Evolutionary conservation across 1,140 invertebrate genomes (phyloP), one percentile per base, ranked within the genome.

Genomic region (Helicorthomorpha holstii): DNA sequence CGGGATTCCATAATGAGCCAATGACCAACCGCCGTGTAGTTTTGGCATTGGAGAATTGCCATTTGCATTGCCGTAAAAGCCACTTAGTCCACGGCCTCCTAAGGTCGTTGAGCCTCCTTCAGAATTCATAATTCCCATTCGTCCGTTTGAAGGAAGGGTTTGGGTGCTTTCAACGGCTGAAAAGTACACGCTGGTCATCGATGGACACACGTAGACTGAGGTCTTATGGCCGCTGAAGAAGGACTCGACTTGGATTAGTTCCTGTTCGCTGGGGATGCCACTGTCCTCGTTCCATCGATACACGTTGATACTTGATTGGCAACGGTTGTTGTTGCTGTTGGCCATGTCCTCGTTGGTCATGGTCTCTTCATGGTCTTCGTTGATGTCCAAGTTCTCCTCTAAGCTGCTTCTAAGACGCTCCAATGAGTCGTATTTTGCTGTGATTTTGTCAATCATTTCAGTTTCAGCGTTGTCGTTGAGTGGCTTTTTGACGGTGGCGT

Each of bases 171-270:
- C 29, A 16, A 34, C 16, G 27, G 69, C 74, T 43, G 78, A 75
- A 52, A 78, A 75, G 58, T 75, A 89, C 34, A 90, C 64, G 66
- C 87, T 88, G 19, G 83, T 83, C 60, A 89, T 63, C 16, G 83
- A 84, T 27, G 76, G 73, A 58, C 83, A 83, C 0, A 89, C 85
- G 48, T 58, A 65, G 3, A 75, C 66, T 61, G 81, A 77, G 0
- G 83, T 83, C 61, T 83, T 83, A 50, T 86, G 73, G 41, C 83
- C 83, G 26, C 75, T 72, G 59, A 85, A 85, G 61, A 85, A 85
- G 42, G 79, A 77, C 64, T 88, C 84, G 50, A 87, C 75, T 65
- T 85, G 81, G 21, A 75, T 69, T 10, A 82, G 69, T 59, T 88
- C 85, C 49, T 76, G 66, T 42, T 84, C 81, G 1, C 75, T 76